Evolutionary conservation across 2,797 vertebrate genomes (phyloP).

Genomic region (Pseudomugil tenellus): DNA sequence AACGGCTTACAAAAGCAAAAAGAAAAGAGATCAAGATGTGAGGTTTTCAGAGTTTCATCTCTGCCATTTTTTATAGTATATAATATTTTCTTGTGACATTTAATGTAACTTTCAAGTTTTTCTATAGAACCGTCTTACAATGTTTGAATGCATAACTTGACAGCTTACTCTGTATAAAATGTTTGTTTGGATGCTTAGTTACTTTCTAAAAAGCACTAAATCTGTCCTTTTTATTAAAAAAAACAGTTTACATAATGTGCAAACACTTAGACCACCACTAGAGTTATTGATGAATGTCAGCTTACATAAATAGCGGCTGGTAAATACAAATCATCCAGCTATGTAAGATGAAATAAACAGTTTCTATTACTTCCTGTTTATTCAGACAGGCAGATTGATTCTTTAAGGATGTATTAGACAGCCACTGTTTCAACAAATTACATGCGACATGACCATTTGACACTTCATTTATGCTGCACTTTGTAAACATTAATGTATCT

Average conservation of each 20-base stretch:
- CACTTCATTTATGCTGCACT: constrained; percentile 8
- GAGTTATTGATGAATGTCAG: constrained; percentile 36
- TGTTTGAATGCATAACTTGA: not conserved
- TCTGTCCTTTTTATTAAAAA: not conserved
- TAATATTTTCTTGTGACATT: not conserved
- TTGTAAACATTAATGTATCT: constrained; percentile 4
- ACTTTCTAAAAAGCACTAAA: not conserved
- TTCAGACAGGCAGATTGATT: constrained; percentile 26
- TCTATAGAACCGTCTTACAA: not conserved
- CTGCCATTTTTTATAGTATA: not conserved
- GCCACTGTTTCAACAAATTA: not conserved
- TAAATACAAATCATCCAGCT: constrained; percentile 31
- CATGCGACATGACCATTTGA: not conserved
- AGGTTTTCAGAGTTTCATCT: not conserved
- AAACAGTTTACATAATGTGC: not conserved
- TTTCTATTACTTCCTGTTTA: constrained; percentile 33
- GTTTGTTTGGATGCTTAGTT: not conserved
- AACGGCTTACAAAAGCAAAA: not conserved
- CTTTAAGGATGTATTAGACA: constrained; percentile 9
- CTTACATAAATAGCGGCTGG: constrained; percentile 21
- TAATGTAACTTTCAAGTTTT: not conserved
- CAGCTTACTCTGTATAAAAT: not conserved
- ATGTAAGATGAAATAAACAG: constrained; percentile 40
- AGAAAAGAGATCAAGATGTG: not conserved
- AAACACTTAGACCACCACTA: constrained; percentile 15